Conservation (phyloP, 1,140 invertebrate species). For the Zaprionus gabonicus region DNA sequence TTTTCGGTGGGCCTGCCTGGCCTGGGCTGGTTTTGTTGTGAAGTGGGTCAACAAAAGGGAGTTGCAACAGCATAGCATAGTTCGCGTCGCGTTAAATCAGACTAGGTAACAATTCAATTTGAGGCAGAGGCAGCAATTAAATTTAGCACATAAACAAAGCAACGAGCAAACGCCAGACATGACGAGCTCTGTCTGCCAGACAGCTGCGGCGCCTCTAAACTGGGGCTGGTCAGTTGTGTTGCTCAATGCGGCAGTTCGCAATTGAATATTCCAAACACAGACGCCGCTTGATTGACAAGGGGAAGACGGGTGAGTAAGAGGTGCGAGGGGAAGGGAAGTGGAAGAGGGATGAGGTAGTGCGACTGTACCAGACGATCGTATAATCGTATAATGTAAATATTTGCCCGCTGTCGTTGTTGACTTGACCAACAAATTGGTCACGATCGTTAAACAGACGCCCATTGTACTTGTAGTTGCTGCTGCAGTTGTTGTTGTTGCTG, state of each 20-base stretch:
- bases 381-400: slow-evolving; percentile 73
- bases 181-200: neutral
- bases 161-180: neutral
- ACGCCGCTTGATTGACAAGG: slow-evolving; percentile 63
- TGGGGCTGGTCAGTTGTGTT: neutral
- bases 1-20: slow-evolving; percentile 16
- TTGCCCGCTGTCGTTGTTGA: slow-evolving; percentile 65
- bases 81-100: slow-evolving; percentile 25
- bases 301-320: neutral
- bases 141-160: slow-evolving; percentile 30
- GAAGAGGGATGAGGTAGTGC: slow-evolving; percentile 2
- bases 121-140: slow-evolving; percentile 22
- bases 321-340: slow-evolving; percentile 3
- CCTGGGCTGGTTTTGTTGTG: slow-evolving; percentile 13
- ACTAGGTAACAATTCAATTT: slow-evolving; percentile 43
- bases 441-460: slow-evolving; percentile 78
- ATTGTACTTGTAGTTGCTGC: slow-evolving; percentile 17
- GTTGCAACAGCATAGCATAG: slow-evolving; percentile 9
- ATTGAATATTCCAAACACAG: slow-evolving; percentile 73
- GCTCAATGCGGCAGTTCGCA: slow-evolving; percentile 13
- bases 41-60: slow-evolving; percentile 45
- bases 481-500: slow-evolving; percentile 18
- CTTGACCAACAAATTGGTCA: slow-evolving; percentile 81
- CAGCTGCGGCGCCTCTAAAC: slow-evolving; percentile 3
- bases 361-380: slow-evolving; percentile 36